A percentile compares a stretch with the other conserved stretches of the same genome.
Conservation (phyloP, 2,797 vertebrate species). For the Steatocranus sp. region DNA sequence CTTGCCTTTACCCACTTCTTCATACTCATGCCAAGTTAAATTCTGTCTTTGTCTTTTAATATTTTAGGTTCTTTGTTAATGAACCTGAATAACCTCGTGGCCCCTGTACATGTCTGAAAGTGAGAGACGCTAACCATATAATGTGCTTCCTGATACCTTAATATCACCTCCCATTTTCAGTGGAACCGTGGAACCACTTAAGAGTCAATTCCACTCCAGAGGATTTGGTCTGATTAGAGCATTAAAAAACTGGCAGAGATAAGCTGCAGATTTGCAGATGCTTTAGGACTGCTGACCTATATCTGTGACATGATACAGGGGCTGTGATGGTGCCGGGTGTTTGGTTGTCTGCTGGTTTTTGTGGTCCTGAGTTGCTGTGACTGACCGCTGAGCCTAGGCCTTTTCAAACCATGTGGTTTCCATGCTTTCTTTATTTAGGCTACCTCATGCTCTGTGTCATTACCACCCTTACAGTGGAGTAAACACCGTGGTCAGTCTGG, state of each 20-base stretch:
- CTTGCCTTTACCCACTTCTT: background rate
- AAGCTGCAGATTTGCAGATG: constrained; percentile 57
- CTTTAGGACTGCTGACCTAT: constrained; percentile 53
- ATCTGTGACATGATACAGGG: constrained; percentile 46
- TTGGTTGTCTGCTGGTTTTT: constrained; percentile 1
- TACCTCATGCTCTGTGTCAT: background rate
- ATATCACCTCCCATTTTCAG: background rate
- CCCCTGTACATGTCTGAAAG: background rate
- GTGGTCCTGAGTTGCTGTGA: background rate
- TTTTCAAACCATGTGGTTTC: constrained; percentile 22
- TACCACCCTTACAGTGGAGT: background rate
- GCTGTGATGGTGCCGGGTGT: background rate
- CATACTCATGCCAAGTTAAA: background rate
- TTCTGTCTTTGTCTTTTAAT: background rate
- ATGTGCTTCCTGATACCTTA: background rate
- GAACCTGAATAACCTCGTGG: background rate
- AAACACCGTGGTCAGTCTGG: constrained; percentile 3
- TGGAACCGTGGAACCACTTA: constrained; percentile 8
- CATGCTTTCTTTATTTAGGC: constrained; percentile 42
- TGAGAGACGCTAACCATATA: background rate
- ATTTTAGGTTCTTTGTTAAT: background rate
- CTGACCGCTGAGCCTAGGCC: constrained; percentile 6
- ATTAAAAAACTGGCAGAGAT: constrained; percentile 49
- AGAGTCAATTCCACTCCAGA: constrained; percentile 13
- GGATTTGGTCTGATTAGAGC: constrained; percentile 58